These are phyloP conservation scores for Vanessa cardui DNA, from an alignment of 2,888 invertebrate genomes.

Conservation along the genomic window DNA sequence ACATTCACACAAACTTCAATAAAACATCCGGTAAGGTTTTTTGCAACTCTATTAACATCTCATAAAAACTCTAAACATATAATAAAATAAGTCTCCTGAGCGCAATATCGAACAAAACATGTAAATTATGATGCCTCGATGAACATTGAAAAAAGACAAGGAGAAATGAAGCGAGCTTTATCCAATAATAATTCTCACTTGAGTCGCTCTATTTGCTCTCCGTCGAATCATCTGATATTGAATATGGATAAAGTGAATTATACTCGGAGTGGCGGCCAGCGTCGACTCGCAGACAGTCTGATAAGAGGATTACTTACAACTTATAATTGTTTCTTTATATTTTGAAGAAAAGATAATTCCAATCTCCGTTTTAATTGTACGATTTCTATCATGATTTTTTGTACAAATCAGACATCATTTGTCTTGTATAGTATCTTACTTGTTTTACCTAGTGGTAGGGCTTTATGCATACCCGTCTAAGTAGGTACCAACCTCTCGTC, in stretches of 20 bases:
- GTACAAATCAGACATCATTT: too few species aligned
- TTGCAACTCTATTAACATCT: background rate
- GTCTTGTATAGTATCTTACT: too few species aligned
- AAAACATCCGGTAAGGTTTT: too few species aligned
- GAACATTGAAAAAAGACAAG: slow-evolving; percentile 24
- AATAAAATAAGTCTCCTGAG: slow-evolving; percentile 11
- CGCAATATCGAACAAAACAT: slow-evolving; percentile 18
- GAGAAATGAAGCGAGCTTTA: slow-evolving; percentile 62
- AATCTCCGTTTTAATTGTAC: background rate
- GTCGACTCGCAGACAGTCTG: slow-evolving; percentile 40
- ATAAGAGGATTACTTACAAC: slow-evolving; percentile 72
- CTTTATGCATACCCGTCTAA: too few species aligned
- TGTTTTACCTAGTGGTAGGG: too few species aligned
- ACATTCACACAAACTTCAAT: too few species aligned
- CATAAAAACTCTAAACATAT: slow-evolving; percentile 1
- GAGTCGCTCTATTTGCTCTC: slow-evolving; percentile 77
- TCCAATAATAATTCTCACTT: slow-evolving; percentile 81
- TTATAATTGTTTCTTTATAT: slow-evolving; percentile 79
- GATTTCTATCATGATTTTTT: background rate
- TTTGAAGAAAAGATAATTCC: slow-evolving; percentile 66
- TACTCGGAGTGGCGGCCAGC: slow-evolving; percentile 16
- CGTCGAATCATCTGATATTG: slow-evolving; percentile 79
- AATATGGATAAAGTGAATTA: slow-evolving; percentile 50
- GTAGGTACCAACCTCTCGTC: too few species aligned
- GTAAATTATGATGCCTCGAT: slow-evolving; percentile 24